phyloP scores from a whole-genome alignment of 2,888 invertebrate species.

The Aquatica leii region DNA sequence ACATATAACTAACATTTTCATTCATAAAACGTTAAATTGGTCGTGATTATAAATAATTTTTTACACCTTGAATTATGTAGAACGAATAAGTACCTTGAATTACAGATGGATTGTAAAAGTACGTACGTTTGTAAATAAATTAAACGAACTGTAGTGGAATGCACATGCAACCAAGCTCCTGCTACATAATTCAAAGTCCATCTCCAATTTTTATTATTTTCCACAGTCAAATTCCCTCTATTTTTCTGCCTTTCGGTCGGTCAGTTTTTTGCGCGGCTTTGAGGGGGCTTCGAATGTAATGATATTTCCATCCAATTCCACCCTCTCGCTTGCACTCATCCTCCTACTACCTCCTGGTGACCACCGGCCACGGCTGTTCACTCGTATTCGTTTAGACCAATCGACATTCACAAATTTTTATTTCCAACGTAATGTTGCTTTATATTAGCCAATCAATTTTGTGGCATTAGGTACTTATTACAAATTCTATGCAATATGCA shows the following conservation, averaged over 20 bases:
- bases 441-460: conserved; percentile 52
- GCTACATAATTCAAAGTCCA: conserved; percentile 64
- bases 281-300: conserved; percentile 60
- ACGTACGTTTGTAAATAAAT: background rate
- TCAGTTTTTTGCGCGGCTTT: conserved; percentile 58
- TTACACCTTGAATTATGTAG: no score
- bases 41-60: conserved; percentile 11
- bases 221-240: conserved; percentile 63
- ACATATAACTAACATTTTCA: no score
- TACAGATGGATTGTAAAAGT: background rate
- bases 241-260: conserved; percentile 63
- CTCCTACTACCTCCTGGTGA: conserved; percentile 36
- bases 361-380: conserved; percentile 60
- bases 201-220: conserved; percentile 64
- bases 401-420: conserved; percentile 49
- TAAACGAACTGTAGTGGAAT: conserved; percentile 47
- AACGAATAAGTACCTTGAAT: no score
- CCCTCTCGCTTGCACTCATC: conserved; percentile 45
- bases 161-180: conserved; percentile 50
- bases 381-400: conserved; percentile 50
- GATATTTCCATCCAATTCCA: conserved; percentile 62
- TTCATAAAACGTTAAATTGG: no score
- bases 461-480: conserved; percentile 46
- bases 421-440: conserved; percentile 47
- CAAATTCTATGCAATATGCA: conserved; percentile 42